Conservation (phyloP, 2,113 vertebrate species). For the Turnix velox region DNA sequence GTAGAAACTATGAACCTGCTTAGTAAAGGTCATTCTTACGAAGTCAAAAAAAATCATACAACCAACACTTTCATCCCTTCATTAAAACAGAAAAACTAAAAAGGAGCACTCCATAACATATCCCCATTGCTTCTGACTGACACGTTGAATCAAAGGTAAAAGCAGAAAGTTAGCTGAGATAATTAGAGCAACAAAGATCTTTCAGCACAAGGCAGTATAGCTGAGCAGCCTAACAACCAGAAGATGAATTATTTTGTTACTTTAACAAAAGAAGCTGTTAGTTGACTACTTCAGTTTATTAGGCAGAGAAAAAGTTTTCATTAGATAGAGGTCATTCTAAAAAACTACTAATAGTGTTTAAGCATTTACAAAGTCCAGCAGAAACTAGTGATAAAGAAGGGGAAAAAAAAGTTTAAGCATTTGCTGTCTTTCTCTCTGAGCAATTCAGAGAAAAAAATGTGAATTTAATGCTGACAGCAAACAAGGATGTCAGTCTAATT, state of each 20-base stretch:
- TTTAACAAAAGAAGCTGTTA: slow-evolving; percentile 15
- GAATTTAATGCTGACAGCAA: slow-evolving; percentile 67
- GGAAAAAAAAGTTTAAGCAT: background rate
- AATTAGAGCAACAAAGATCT: slow-evolving; percentile 16
- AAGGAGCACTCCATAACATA: slow-evolving; percentile 52
- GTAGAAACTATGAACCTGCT: slow-evolving; percentile 29
- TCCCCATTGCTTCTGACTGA: slow-evolving; percentile 59
- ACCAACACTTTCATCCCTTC: slow-evolving; percentile 31
- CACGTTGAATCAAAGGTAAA: background rate
- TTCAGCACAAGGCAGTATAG: background rate
- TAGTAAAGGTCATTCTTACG: slow-evolving; percentile 47
- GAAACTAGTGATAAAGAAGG: slow-evolving; percentile 14
- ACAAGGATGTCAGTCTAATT: slow-evolving; percentile 58
- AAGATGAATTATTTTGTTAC: slow-evolving; percentile 38
- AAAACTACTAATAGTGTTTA: background rate
- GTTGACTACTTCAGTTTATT: slow-evolving; percentile 18
- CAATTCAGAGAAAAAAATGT: slow-evolving; percentile 62
- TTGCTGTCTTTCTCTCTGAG: slow-evolving; percentile 65
- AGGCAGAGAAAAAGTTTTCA: slow-evolving; percentile 24
- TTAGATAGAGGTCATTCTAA: background rate
- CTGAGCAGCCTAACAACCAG: background rate
- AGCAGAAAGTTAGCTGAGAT: slow-evolving; percentile 5
- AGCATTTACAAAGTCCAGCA: background rate
- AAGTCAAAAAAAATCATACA: slow-evolving; percentile 25
- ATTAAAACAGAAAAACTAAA: slow-evolving; percentile 35